Base-by-base conservation (phyloP, 2,797 vertebrate genomes). In the Phaenicophaeus curvirostris region DNA sequence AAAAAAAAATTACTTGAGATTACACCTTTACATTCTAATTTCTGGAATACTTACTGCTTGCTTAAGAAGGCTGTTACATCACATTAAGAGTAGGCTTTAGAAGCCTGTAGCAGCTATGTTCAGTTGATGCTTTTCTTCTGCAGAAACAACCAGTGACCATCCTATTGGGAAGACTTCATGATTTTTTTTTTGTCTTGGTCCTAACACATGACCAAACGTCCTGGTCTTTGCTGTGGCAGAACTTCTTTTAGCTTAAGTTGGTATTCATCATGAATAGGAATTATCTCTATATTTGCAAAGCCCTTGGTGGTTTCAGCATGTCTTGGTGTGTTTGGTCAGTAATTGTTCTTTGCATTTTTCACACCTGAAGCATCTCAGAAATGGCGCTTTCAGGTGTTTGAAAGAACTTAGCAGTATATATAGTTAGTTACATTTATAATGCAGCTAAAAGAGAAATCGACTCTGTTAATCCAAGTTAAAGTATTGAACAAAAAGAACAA, bases 321-420 rank as follows among this genome's bases (percentile, higher is more conserved):
- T 76, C 21, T 61, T n/a, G 58, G 27, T 53, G 10, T 31, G 13
- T 37, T 63, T 91, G 88, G 25, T 67, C 28, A 84, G 50, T 15
- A 68, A 5, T 28, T 35, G 10, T 21, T 54, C 31, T 68, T 89
- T 66, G 20, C 41, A 2, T 80, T 83, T 63, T 90, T 82, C 16
- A 19, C 19, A 18, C 6, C 0, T 11, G 16, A 57, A 30, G 35
- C 1, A 0, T 19, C n/a, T 68, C 30, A 53, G 50, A 53, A 16
- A 48, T 48, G 46, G 46, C 21, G 46, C 46, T 48, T 21, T 48
- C 46, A 48, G 46, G 28, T 28, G 14, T 28, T 51, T 27, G 50
- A 58, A 61, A 20, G 62, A 73, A 77, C 7, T 44, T 51, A 27
- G 14, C 9, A 54, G 27, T n/a, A 21, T 27, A 8, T 24, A 39